Evolutionary conservation across 2,797 vertebrate species (phyloP).

Genomic region (Sebastes iracundus): DNA sequence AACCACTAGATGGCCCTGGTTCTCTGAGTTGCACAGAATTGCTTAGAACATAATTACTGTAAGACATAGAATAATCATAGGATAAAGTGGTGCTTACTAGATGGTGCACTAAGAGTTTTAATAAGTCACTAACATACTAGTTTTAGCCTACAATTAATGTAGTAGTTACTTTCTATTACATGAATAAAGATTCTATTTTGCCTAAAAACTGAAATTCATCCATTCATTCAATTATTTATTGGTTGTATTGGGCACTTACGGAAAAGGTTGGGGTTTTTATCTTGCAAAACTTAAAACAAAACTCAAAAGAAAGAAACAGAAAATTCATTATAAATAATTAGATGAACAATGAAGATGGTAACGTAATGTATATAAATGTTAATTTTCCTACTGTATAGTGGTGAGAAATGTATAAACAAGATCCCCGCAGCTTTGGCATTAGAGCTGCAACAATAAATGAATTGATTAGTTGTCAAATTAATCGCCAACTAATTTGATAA

Average conservation of each 20-base stretch:
- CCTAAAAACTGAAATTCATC: background rate
- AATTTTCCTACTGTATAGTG: background rate
- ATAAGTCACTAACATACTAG: background rate
- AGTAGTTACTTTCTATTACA: background rate
- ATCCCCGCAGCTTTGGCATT: background rate
- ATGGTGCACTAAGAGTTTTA: background rate
- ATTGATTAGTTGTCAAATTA: no score
- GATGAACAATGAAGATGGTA: background rate
- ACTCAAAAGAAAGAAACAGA: background rate
- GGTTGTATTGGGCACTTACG: background rate
- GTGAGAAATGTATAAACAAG: background rate
- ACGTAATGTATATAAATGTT: background rate
- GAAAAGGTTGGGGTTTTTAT: background rate
- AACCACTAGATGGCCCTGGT: slow-evolving; percentile 56
- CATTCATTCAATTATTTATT: background rate
- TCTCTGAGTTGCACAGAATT: background rate
- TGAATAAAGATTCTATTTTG: background rate
- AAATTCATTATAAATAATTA: background rate
- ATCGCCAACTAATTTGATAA: no score
- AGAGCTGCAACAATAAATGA: no score
- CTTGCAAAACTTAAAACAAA: background rate
- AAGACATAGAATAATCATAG: background rate
- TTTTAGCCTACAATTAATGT: background rate
- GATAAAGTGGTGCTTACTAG: background rate
- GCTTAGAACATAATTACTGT: background rate